These are phyloP conservation scores for Prunella fulvescens DNA, from an alignment of 2,113 vertebrate genomes.

Conservation along the genomic window DNA sequence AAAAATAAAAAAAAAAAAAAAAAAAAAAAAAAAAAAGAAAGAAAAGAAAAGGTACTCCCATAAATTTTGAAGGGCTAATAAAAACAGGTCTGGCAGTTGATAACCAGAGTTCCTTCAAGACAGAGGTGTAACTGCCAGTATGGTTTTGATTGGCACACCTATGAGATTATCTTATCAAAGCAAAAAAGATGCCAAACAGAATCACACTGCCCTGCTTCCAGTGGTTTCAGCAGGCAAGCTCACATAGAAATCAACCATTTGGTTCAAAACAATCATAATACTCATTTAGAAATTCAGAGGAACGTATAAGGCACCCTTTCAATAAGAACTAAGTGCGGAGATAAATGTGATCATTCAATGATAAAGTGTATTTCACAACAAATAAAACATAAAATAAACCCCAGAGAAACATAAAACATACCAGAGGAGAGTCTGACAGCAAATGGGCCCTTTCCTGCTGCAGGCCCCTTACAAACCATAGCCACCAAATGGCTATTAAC, in stretches of 20 bases:
- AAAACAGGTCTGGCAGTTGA: neutral
- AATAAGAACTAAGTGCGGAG: neutral
- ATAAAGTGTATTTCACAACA: neutral
- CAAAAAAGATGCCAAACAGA: neutral
- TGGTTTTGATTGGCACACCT: neutral
- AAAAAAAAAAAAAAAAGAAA: no score
- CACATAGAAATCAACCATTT: neutral
- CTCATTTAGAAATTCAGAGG: neutral
- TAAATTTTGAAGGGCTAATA: neutral
- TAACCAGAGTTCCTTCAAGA: neutral
- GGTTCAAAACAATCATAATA: neutral
- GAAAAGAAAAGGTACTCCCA: fast-evolving
- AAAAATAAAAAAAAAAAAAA: no score
- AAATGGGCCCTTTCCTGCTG: neutral
- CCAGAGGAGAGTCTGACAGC: neutral
- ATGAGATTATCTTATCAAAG: neutral
- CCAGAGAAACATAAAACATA: neutral
- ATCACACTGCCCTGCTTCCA: neutral
- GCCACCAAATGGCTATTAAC: neutral
- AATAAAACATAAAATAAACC: neutral
- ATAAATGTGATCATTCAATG: neutral
- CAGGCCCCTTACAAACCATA: neutral
- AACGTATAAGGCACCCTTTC: neutral
- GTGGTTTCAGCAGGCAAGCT: neutral
- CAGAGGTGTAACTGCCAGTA: neutral